Percentiles rank a stretch among this genome's conserved stretches.
Conservation (phyloP, 2,113 vertebrate species). For the Triplophysa dalaica region DNA sequence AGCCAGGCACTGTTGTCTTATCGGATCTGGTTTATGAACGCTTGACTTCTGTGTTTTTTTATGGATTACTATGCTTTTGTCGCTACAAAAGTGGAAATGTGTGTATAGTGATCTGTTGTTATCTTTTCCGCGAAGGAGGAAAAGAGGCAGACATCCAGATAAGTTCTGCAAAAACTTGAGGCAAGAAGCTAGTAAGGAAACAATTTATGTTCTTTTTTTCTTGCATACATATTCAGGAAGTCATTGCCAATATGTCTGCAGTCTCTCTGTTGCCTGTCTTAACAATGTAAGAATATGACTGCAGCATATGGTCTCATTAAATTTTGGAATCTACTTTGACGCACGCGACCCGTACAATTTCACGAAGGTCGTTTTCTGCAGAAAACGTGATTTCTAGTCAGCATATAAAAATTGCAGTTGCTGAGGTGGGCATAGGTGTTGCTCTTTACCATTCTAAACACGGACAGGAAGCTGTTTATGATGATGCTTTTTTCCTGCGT, state of each 20-base stretch:
- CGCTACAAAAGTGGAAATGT: constrained; percentile 14
- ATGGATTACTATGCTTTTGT: constrained; percentile 42
- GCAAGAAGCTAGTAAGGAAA: constrained; percentile 11
- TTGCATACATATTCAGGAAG: constrained; percentile 12
- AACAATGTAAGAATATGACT: constrained; percentile 39
- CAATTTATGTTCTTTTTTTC: neutral
- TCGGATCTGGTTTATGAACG: constrained; percentile 40
- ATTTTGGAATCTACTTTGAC: constrained; percentile 35
- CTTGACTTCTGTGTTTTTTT: constrained; percentile 27
- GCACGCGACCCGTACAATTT: constrained; percentile 42
- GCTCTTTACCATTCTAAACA: constrained; percentile 15
- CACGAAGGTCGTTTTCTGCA: constrained; percentile 46
- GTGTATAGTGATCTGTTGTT: constrained; percentile 44
- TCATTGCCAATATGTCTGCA: neutral
- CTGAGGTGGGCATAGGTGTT: constrained; percentile 15
- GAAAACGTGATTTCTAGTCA: constrained; percentile 44
- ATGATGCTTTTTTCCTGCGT: constrained; percentile 35
- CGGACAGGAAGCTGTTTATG: constrained; percentile 25
- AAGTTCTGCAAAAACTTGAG: constrained; percentile 5
- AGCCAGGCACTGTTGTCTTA: constrained; percentile 39
- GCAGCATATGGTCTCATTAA: constrained; percentile 53
- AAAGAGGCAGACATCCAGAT: constrained; percentile 36
- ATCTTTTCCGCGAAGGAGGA: constrained; percentile 38
- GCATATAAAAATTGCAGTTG: constrained; percentile 41
- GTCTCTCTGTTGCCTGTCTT: constrained; percentile 23